These are phyloP conservation scores for Myotis daubentonii DNA, from an alignment of 2,797 vertebrate genomes.

Conservation along the genomic window DNA sequence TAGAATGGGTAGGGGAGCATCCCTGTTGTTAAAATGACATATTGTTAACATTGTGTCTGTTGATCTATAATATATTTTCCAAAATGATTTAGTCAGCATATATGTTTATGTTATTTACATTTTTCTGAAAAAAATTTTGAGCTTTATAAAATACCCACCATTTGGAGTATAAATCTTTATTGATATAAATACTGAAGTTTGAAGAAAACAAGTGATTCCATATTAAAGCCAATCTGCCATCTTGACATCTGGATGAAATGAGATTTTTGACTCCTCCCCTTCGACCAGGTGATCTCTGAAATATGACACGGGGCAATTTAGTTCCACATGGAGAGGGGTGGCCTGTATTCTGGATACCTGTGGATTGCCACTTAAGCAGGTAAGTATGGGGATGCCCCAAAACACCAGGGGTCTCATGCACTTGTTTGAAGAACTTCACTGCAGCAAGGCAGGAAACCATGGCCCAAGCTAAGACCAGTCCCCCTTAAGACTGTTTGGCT, in stretches of 20 bases:
- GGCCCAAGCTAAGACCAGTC: neutral
- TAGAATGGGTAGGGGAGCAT: neutral
- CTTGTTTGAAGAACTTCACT: neutral
- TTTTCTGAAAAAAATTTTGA: neutral
- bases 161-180: neutral
- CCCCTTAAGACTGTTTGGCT: neutral
- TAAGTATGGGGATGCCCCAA: neutral
- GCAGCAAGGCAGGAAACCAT: neutral
- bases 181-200: neutral
- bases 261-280: neutral
- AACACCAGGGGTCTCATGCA: neutral
- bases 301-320: neutral
- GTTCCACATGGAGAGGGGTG: neutral
- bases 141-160: neutral
- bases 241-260: neutral
- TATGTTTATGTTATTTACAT: neutral
- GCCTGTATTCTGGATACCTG: neutral
- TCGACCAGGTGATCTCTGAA: neutral
- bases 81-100: neutral
- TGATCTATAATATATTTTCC: neutral
- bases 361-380: neutral
- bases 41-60: neutral
- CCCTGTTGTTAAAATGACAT: neutral
- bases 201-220: neutral
- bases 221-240: neutral